Evolutionary conservation across 37 sponge, comb jelly and placozoan species (phyloP), one percentile per base, ranked within the genome.

Genomic region (Bolinopsis microptera): DNA sequence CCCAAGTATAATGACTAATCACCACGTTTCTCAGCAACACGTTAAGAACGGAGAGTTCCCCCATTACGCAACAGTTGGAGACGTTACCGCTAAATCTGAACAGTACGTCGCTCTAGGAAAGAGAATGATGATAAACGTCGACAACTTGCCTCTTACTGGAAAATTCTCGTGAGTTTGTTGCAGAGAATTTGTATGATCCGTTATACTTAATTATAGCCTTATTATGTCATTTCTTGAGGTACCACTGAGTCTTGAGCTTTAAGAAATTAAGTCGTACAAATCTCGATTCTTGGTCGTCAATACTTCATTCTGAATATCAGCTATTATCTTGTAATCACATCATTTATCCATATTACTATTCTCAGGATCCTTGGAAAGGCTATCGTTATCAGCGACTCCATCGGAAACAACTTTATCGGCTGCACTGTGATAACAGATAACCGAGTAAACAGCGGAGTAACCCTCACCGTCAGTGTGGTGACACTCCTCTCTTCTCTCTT

Each of bases 161-260:
- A 5, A 8, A 8, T 72, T 72, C 75, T 72, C 75, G 75, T 72
- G 26, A 72, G 75, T 72, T 67, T n/a, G n/a, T n/a, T n/a, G n/a
- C n/a, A n/a, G n/a, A n/a, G n/a, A n/a, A n/a, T n/a, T n/a, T n/a
- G n/a, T n/a, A n/a, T n/a, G n/a, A 67, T 21, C 68, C 68, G 68
- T 67, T 13, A 21, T 21, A 67, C 18, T 22, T 22, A 67, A 67
- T 22, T 21, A 67, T 13, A 21, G 68, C 68, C 21, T 13, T 67
- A 22, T 67, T 67, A 13, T 67, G 13, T 67, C 13, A 67, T 22
- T 22, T 22, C 18, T 67, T 21, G 68, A 67, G 21, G 13, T 67
- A 67, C 68, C 21, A n/a, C n/a, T n/a, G n/a, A n/a, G n/a, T n/a
- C n/a, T n/a, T n/a, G n/a, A n/a, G n/a, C n/a, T n/a, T n/a, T n/a